Base-by-base conservation (phyloP, 2,797 vertebrate species). In the Mormyrops boulengeri region DNA sequence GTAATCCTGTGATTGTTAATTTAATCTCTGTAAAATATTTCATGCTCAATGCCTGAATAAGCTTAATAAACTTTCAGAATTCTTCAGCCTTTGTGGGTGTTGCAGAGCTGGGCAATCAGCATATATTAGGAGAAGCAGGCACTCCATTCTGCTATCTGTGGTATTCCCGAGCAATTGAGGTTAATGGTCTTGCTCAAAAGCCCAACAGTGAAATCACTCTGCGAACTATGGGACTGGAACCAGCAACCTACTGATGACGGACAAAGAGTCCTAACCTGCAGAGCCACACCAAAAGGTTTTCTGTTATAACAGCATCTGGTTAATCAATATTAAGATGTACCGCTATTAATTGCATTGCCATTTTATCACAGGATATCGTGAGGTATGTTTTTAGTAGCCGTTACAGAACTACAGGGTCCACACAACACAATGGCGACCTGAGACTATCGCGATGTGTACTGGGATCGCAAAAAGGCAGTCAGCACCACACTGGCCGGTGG, bases 21-120 rank as follows among this genome's bases (percentile, higher is more conserved):
- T 82, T 82, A 44, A 82, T 82, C 41, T 47, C 41, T 82, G 77
- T 82, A 47, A 82, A 44, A 82, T 82, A 47, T 82, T 82, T 82
- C 69, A 22, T 47, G 17, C 77, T n/a, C 41, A 3, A 44, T 82
- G 77, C 19, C 19, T 7, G 3, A 47, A 47, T 82, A 47, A 82
- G 77, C 41, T 82, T 47, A 82, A 82, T 82, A 82, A 82, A 82
- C 38, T 82, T 80, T 44, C 38, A 44, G 14, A 80, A 80, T 80
- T 80, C 5, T 44, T 80, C 17, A 80, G 19, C 69, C 14, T 44
- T 80, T 80, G 41, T 80, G n/a, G 41, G 41, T 82, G 7, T 38
- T n/a, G 4, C 73, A 47, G 38, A 41, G 73, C 6, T 80, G 73
- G 41, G 38, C 73, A 44, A 38, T 69, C 62, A 69, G 62, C 62